Conservation (phyloP, 2,113 vertebrate genomes). For the Crotophaga sulcirostris region DNA sequence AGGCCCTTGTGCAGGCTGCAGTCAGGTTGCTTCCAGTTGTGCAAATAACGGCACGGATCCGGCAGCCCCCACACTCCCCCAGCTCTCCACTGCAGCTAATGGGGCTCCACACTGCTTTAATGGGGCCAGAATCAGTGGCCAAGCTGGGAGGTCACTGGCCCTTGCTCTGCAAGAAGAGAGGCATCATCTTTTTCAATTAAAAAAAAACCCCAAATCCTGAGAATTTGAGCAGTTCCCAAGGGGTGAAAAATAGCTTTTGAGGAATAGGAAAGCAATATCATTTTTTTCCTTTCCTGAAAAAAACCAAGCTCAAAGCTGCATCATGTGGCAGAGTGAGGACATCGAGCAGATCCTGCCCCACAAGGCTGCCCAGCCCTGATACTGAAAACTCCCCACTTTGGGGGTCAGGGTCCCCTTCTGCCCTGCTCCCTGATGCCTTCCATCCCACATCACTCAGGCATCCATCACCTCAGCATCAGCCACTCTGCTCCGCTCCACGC, state of each 20-base stretch:
- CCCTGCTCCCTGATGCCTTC: not conserved
- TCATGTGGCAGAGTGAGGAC: too few relatives aligned
- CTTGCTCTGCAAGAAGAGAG: not conserved
- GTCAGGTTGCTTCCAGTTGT: not conserved
- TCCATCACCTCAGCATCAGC: not conserved
- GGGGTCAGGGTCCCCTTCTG: not conserved
- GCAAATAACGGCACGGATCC: fast-evolving
- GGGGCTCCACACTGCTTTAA: not conserved
- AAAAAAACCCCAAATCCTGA: not conserved
- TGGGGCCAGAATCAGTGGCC: not conserved
- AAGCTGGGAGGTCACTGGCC: not conserved
- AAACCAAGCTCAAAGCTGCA: fast-evolving
- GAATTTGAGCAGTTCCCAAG: fast-evolving
- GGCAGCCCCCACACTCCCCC: not conserved
- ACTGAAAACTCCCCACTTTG: not conserved
- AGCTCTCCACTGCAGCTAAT: fast-evolving
- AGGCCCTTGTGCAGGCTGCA: not conserved
- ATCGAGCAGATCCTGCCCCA: fast-evolving
- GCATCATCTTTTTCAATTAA: too few relatives aligned
- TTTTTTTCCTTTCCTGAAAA: fast-evolving
- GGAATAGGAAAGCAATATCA: fast-evolving
- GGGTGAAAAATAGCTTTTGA: not conserved
- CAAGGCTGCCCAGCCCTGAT: too few relatives aligned
- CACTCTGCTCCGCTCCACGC: not conserved
- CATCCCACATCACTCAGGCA: not conserved